Evolutionary conservation across 2,113 vertebrate species (phyloP), one percentile per base, ranked within the genome.

Genomic region (Alces alces): DNA sequence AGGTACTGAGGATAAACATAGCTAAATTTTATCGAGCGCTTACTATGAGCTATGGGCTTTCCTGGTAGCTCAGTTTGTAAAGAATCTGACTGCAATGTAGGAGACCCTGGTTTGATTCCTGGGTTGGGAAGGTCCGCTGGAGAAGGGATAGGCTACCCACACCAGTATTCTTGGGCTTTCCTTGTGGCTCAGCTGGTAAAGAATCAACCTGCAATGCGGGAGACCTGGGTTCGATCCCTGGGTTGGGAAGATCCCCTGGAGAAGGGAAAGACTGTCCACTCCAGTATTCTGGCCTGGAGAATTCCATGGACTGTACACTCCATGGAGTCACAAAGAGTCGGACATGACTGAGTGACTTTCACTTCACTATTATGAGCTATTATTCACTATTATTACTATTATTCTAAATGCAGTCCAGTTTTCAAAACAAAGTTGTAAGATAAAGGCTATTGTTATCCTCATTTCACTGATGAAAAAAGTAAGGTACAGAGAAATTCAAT

Each of bases 261-360:
- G 17, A 70, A 70, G n/a, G 64, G n/a, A 21, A 21, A 70, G 64
- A n/a, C n/a, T 36, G 17, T 17, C 16, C n/a, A 36, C 64, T 36
- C n/a, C 9, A 70, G n/a, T 36, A 70, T 36, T 70, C 64, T 70
- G 64, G n/a, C n/a, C 64, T 36, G 64, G 64, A 70, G 64, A 70
- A 70, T 70, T 23, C 64, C n/a, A 36, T 36, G 9, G 17, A 36
- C 19, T 17, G 33, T n/a, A 64, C 9, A 64, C 4, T 36, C 33
- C 4, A n/a, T 66, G 33, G 64, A 17, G 33, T 36, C 0, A 2
- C 7, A n/a, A 10, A 36, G 33, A 36, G 17, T 36, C 4, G 0
- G 16, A 36, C n/a, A 21, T 21, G 17, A 70, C 64, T 70, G 17
- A 36, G n/a, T 0, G 5, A 39, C 19, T 70, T 70, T 70, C 66